A percentile compares a stretch with the other conserved stretches of the same genome.
Evolutionary conservation across 2,113 vertebrate genomes (phyloP).

Genomic region (Ia io): DNA sequence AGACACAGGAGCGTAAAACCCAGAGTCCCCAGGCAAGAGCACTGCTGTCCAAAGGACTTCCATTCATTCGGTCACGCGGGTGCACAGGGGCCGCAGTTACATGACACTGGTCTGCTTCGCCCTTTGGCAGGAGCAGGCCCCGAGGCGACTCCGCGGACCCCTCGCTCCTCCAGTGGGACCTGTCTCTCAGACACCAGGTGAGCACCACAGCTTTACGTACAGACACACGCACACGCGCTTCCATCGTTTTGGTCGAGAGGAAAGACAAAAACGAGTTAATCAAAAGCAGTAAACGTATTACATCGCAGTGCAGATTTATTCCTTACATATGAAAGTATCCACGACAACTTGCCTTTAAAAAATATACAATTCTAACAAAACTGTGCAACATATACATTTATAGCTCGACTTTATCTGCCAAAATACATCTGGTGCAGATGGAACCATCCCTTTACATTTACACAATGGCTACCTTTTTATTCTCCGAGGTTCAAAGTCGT

Average conservation of each 20-base stretch:
- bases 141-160: no score
- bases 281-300: background rate
- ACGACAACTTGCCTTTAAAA: constrained; percentile 32
- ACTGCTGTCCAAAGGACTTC: constrained; percentile 6
- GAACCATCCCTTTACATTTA: constrained; percentile 49
- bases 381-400: constrained; percentile 62
- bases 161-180: background rate
- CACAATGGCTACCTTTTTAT: constrained; percentile 43
- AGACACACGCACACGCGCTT: background rate
- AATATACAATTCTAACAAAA: constrained; percentile 25
- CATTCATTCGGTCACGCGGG: background rate
- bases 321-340: background rate
- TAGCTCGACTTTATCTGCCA: constrained; percentile 22
- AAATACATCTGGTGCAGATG: constrained; percentile 33
- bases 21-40: background rate
- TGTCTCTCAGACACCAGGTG: constrained; percentile 3
- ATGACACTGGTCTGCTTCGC: background rate
- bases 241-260: background rate
- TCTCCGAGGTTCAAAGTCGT: constrained; percentile 16
- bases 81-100: constrained; percentile 24
- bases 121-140: background rate
- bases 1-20: background rate
- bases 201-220: background rate
- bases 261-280: background rate
- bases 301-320: background rate